Percentiles rank a stretch among this genome's conserved stretches.
Conservation (phyloP, 2,113 vertebrate species). For the Urocynchramus pylzowi region DNA sequence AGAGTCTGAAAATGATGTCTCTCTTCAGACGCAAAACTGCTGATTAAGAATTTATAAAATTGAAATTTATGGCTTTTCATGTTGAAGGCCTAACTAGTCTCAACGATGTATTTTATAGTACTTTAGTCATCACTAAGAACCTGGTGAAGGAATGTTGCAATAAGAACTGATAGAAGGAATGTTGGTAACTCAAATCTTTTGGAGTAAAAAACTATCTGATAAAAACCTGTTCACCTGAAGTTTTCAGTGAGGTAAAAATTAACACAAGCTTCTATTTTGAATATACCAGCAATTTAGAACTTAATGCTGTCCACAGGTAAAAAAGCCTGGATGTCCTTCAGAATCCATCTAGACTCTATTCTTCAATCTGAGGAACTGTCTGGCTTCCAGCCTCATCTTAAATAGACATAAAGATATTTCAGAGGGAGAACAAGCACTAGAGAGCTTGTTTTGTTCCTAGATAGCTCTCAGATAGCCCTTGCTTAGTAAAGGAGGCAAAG, state of each 20-base stretch:
- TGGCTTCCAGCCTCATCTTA: neutral
- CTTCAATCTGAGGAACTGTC: neutral
- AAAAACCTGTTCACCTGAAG: neutral
- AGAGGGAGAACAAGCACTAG: neutral
- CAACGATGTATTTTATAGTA: neutral
- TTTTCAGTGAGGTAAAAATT: neutral
- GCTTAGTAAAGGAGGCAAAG: neutral
- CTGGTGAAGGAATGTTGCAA: neutral
- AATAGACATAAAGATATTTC: neutral
- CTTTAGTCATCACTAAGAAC: neutral
- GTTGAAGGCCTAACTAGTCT: neutral
- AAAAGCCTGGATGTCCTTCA: neutral
- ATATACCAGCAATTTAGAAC: neutral
- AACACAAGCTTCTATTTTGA: neutral
- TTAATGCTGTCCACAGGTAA: neutral
- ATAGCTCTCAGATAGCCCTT: neutral
- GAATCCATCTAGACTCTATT: neutral
- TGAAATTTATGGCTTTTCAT: neutral
- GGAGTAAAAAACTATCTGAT: neutral
- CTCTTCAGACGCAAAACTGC: neutral
- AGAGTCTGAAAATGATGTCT: neutral
- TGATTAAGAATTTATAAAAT: neutral
- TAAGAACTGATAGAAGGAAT: neutral
- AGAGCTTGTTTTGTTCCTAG: neutral
- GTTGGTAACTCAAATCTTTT: neutral